A percentile compares a stretch with the other conserved stretches of the same genome.
Conservation (phyloP, 2,113 vertebrate species). For the Agapornis roseicollis region DNA sequence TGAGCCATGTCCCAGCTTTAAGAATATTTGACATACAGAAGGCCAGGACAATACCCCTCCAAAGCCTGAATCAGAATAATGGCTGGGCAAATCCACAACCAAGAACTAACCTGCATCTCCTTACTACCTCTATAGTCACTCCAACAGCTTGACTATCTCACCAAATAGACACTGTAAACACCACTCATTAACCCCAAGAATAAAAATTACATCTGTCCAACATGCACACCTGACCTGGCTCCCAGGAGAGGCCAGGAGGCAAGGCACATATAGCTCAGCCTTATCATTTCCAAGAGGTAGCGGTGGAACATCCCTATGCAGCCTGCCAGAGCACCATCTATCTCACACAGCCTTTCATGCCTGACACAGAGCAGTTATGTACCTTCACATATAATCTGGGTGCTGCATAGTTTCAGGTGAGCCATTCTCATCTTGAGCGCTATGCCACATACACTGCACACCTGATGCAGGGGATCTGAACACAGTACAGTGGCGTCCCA, state of each 20-base stretch:
- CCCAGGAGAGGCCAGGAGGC: not conserved
- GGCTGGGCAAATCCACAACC: not conserved
- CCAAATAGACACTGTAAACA: not conserved
- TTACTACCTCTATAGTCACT: not conserved
- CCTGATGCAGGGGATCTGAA: not conserved
- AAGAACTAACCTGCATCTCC: not conserved
- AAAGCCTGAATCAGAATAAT: not conserved
- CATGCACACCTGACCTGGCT: rapidly evolving
- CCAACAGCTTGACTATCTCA: not conserved
- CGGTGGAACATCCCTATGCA: not conserved
- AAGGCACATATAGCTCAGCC: not conserved
- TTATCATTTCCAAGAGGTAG: not conserved
- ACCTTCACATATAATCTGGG: not conserved
- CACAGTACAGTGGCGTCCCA: not conserved
- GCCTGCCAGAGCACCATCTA: not conserved
- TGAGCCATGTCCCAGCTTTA: not conserved
- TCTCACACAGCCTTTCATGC: not conserved
- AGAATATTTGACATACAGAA: not conserved
- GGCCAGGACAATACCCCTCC: not conserved
- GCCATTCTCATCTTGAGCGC: not conserved
- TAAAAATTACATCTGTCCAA: not conserved
- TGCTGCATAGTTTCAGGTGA: not conserved
- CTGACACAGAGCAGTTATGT: rapidly evolving
- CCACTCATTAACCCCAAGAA: not conserved
- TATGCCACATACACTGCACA: not conserved